A percentile compares a stretch with the other conserved stretches of the same genome.
phyloP scores from a whole-genome alignment of 2,797 vertebrate species.

The Coregonus ussuriensis region DNA sequence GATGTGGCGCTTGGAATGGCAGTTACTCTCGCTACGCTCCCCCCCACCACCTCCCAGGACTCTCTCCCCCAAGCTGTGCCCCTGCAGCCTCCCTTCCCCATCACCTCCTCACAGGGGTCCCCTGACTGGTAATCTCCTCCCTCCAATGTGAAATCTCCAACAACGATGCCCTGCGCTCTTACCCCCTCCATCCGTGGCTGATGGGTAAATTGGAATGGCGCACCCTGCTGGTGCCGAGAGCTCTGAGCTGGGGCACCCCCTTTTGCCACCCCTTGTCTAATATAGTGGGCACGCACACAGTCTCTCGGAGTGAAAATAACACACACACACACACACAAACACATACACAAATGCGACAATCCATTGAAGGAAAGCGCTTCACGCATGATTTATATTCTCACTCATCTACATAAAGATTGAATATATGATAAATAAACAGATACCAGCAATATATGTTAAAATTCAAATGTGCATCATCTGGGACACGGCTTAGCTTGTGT shows the following conservation, averaged over 20 bases:
- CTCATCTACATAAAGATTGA: slow-evolving; percentile 74
- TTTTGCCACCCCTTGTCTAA: slow-evolving; percentile 64
- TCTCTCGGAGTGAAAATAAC: no score
- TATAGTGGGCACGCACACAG: slow-evolving; percentile 67
- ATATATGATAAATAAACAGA: slow-evolving; percentile 65
- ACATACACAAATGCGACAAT: slow-evolving; percentile 19
- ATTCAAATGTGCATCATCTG: slow-evolving; percentile 65
- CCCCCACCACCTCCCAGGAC: slow-evolving; percentile 32
- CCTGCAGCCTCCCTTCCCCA: slow-evolving; percentile 71
- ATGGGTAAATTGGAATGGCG: slow-evolving; percentile 79
- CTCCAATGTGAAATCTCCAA: slow-evolving; percentile 75
- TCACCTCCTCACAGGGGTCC: slow-evolving; percentile 72
- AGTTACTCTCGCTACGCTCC: slow-evolving; percentile 43
- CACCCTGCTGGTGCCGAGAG: slow-evolving; percentile 77
- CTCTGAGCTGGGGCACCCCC: slow-evolving; percentile 68
- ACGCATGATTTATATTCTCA: slow-evolving; percentile 60
- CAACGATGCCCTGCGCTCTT: slow-evolving; percentile 69
- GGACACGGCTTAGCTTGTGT: slow-evolving; percentile 60
- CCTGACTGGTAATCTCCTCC: slow-evolving; percentile 73
- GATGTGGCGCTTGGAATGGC: slow-evolving; percentile 72
- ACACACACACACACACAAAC: background rate
- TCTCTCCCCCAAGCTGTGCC: slow-evolving; percentile 60
- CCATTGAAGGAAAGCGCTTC: slow-evolving; percentile 41
- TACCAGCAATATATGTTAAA: slow-evolving; percentile 44
- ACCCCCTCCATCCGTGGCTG: slow-evolving; percentile 70